Percentiles rank a stretch among this genome's conserved stretches.
phyloP scores from a whole-genome alignment of 2,888 invertebrate genomes.

The Neria commutata region DNA sequence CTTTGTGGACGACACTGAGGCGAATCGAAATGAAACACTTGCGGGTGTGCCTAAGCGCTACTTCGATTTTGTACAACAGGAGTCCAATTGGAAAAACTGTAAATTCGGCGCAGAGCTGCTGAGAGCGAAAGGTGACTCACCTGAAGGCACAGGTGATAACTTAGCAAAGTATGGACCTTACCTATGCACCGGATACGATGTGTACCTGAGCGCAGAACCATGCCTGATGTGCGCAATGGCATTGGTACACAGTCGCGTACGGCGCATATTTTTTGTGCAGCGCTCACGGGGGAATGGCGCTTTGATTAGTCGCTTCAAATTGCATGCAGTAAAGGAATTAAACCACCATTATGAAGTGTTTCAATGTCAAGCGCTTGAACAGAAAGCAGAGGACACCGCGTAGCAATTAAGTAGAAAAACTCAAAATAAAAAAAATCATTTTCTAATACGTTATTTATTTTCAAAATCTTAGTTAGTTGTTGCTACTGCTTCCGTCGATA shows the following conservation, averaged over 20 bases:
- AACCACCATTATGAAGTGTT: slow-evolving; percentile 95
- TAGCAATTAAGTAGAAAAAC: too few species aligned
- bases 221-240: slow-evolving; percentile 97
- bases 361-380: slow-evolving; percentile 35
- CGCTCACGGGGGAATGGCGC: slow-evolving; percentile 71
- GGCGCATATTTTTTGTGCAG: slow-evolving; percentile 78
- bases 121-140: slow-evolving; percentile 7
- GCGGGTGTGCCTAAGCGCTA: slow-evolving; percentile 63
- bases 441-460: neutral
- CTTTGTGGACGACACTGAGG: slow-evolving; percentile 31
- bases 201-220: slow-evolving; percentile 84
- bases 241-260: slow-evolving; percentile 85
- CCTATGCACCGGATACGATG: slow-evolving; percentile 85
- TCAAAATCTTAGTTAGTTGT: neutral
- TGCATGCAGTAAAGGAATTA: slow-evolving; percentile 78
- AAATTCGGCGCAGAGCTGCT: slow-evolving; percentile 63
- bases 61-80: slow-evolving; percentile 47
- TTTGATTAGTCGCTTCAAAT: slow-evolving; percentile 71
- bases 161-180: slow-evolving; percentile 69
- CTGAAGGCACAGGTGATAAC: slow-evolving; percentile 46
- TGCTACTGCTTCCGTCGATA: neutral
- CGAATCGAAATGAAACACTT: slow-evolving; percentile 25
- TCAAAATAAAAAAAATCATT: too few species aligned
- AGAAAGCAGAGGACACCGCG: neutral
- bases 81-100: slow-evolving; percentile 56